Percentiles rank a stretch among this genome's conserved stretches.
Conservation (phyloP, 1,140 invertebrate genomes). For the Pseudomyrmex flavicornis region DNA sequence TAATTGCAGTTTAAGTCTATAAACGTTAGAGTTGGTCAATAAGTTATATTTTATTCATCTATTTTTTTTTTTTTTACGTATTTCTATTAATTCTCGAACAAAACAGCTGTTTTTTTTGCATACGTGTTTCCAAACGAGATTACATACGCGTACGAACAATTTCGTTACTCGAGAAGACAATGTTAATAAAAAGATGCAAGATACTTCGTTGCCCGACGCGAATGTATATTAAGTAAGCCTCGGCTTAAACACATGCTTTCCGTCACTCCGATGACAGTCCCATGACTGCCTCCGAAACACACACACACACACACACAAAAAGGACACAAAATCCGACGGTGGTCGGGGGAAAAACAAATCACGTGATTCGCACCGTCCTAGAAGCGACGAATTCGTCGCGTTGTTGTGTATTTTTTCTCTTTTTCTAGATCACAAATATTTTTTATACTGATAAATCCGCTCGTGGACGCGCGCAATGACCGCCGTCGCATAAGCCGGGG, state of each 20-base stretch:
- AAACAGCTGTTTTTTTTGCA: too few relatives aligned
- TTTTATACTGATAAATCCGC: constrained; percentile 25
- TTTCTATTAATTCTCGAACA: too few relatives aligned
- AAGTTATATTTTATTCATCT: too few relatives aligned
- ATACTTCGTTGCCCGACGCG: too few relatives aligned
- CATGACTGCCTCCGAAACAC: not conserved
- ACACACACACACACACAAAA: too few relatives aligned
- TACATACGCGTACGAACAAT: not conserved
- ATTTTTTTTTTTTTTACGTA: too few relatives aligned
- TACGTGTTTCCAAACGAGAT: too few relatives aligned
- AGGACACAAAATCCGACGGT: not conserved
- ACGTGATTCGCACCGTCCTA: not conserved
- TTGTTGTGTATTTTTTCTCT: not conserved
- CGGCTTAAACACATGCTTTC: not conserved
- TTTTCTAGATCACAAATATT: constrained; percentile 35
- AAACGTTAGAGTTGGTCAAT: too few relatives aligned
- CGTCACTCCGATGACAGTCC: not conserved
- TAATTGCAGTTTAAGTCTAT: too few relatives aligned
- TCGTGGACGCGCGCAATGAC: constrained; percentile 28
- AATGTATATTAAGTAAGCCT: not conserved
- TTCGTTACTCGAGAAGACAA: too few relatives aligned
- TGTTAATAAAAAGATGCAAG: too few relatives aligned
- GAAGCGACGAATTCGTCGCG: constrained; percentile 5
- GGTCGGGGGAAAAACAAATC: constrained; percentile 14
- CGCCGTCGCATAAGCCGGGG: constrained; percentile 12